Base-by-base conservation (phyloP, 1,140 invertebrate species). In the Macrocentrus cingulum region DNA sequence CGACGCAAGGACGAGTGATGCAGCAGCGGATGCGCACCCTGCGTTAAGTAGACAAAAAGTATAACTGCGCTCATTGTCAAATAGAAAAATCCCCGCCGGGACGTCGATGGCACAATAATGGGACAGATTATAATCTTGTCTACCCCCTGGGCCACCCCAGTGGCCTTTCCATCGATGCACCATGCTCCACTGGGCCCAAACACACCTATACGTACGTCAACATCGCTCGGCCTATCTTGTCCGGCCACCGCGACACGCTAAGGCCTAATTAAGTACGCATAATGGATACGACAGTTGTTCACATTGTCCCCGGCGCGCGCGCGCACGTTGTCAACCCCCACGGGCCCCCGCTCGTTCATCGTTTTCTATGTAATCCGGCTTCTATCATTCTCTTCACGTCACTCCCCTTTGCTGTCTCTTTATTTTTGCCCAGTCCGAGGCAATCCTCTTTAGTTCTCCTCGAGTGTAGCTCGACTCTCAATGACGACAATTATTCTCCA, bases 91-190 rank as follows among this genome's bases (percentile, higher is more conserved):
- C 77, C 72, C 75, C 76, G 71, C 61, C 70, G 77, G 74, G 74
- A 76, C 68, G 75, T 77, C 76, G 76, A 80, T 79, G 77, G 73
- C 69, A 80, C 76, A 80, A 79, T 80, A 80, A 80, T 80, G 76
- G 77, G 65, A 70, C 76, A 79, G 77, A 80, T 80, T 78, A 80
- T 80, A 80, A 79, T 80, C 77, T 80, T 72, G 77, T 80, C 76
- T 79, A 76, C 76, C 76, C 74, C 77, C 77, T 61, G 66, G 72
- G 71, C 65, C 16, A 15, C 44, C 23, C 45, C 50, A 54, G 49
- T 61, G 60, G 16, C 48, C 52, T 45, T 42, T 23, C 36, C 45
- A 23, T 48, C 20, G 25, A 51, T 50, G 44, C 22, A 37, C 54
- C 11, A 46, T 46, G 16, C 45, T 36, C 39, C 18, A 22, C 22